A percentile compares a stretch with the other conserved stretches of the same genome.
Conservation (phyloP, 2,113 vertebrate species). For the Narcine bancroftii region DNA sequence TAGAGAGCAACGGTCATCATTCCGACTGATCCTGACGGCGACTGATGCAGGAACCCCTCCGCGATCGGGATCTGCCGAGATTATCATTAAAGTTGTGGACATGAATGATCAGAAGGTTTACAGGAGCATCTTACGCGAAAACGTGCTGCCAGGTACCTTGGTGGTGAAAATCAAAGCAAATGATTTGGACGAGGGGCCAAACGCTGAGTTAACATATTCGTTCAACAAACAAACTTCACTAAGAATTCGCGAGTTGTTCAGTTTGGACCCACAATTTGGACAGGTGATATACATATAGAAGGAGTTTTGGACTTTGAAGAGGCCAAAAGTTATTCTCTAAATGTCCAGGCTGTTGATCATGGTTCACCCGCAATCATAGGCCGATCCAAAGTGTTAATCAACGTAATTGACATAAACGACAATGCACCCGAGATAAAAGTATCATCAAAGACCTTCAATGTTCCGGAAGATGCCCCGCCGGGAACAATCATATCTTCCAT, state of each 20-base stretch:
- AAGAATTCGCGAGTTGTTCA: not conserved
- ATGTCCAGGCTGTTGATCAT: slow-evolving; percentile 44
- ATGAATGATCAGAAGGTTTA: too few species aligned
- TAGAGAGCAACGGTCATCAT: slow-evolving; percentile 42
- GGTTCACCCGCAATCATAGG: slow-evolving; percentile 41
- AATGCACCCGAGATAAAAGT: too few species aligned
- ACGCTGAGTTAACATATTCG: too few species aligned
- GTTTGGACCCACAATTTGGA: too few species aligned
- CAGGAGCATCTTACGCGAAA: too few species aligned
- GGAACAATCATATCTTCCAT: slow-evolving; percentile 55
- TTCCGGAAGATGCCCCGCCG: slow-evolving; percentile 53
- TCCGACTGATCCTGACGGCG: slow-evolving; percentile 24
- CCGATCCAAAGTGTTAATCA: slow-evolving; percentile 44
- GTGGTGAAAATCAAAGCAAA: too few species aligned
- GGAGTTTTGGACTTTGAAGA: slow-evolving; percentile 2
- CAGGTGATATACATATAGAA: not conserved
- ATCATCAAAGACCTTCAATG: not conserved
- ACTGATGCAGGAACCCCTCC: not conserved
- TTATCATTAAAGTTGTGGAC: too few species aligned
- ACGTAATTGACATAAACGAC: slow-evolving; percentile 40
- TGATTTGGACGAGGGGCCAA: too few species aligned
- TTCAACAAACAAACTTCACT: slow-evolving; percentile 28
- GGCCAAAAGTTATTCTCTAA: not conserved
- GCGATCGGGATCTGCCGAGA: too few species aligned
- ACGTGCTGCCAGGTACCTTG: too few species aligned